Percentiles rank a stretch among this genome's conserved stretches.
phyloP scores from a whole-genome alignment of 2,113 vertebrate genomes.

The Phalacrocorax aristotelis region DNA sequence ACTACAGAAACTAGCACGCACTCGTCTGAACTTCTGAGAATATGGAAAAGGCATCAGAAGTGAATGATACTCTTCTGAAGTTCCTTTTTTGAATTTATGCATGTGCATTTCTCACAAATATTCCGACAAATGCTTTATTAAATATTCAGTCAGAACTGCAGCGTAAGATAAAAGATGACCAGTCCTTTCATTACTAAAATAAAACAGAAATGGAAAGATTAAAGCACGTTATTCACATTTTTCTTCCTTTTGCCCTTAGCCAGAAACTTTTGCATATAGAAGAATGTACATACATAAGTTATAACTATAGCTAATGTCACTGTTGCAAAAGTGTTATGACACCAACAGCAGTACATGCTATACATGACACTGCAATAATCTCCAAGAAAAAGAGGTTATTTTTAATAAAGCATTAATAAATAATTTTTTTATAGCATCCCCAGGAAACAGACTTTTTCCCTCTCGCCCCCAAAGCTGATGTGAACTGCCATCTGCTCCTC shows the following conservation, averaged over 20 bases:
- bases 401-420: not conserved
- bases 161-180: conserved; percentile 5
- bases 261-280: not conserved
- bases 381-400: not conserved
- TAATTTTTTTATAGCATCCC: not conserved
- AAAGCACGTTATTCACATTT: not conserved
- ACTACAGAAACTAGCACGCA: not conserved
- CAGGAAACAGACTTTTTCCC: not conserved
- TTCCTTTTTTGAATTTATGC: conserved; percentile 10
- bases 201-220: conserved; percentile 4
- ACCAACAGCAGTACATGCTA: not conserved
- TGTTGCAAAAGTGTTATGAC: not conserved
- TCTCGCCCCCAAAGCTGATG: not conserved
- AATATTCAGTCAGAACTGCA: not conserved
- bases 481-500: not conserved
- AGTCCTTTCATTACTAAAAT: conserved; percentile 9
- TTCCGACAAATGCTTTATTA: conserved; percentile 14
- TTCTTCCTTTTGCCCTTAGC: not conserved
- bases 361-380: not conserved
- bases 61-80: not conserved
- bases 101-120: conserved; percentile 5
- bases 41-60: not conserved
- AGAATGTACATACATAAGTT: not conserved
- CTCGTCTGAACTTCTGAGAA: not conserved
- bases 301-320: not conserved